Base-by-base conservation (phyloP, 1,140 invertebrate genomes). In the Temnothorax nylanderi region DNA sequence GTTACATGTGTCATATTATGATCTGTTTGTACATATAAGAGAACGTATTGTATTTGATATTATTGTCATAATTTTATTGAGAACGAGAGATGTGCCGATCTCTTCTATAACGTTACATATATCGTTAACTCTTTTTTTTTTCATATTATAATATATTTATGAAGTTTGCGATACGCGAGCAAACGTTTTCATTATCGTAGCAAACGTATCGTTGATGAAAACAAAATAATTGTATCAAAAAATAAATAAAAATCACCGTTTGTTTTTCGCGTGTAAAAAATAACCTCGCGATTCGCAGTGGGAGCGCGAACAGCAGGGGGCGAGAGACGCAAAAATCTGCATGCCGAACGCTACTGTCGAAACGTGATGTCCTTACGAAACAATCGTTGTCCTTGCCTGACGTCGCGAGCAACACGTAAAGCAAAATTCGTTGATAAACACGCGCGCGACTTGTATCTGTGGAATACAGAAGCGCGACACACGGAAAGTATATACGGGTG, bases 331-430 rank as follows among this genome's bases (percentile, higher is more conserved):
- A 41, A 56, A 71, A 85, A 90, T 89, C 76, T 89, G 81, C 88
- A 90, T 90, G 89, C 69, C 64, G 76, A 34, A 37, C 80, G 75
- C 41, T 41, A 34, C 88, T 86, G 26, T 71, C 56, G 75, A 86
- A 81, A 89, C 89, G 89, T 90, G 89, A 90, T 78, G 62, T 78
- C 86, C 86, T 81, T 90, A 77, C 89, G 76, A 88, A 90, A 81
- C 60, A 58, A 47, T 37, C 62, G 54, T 67, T 44, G 67, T 87
- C 75, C 85, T 90, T 84, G 77, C 78, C 88, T 64, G 77, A 89
- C 60, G 56, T 60, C 65, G 77, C 49, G 56, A 65, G 47, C 21
- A 34, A 62, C 44, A 64, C 47, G 74, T 54, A 21, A 56, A 37
- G 72, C 60, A 60, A 85, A 88, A 90, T 84, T 54, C 49, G 51